These are phyloP conservation scores for Amiota mariae DNA, from an alignment of 2,888 invertebrate species.

Conservation along the genomic window DNA sequence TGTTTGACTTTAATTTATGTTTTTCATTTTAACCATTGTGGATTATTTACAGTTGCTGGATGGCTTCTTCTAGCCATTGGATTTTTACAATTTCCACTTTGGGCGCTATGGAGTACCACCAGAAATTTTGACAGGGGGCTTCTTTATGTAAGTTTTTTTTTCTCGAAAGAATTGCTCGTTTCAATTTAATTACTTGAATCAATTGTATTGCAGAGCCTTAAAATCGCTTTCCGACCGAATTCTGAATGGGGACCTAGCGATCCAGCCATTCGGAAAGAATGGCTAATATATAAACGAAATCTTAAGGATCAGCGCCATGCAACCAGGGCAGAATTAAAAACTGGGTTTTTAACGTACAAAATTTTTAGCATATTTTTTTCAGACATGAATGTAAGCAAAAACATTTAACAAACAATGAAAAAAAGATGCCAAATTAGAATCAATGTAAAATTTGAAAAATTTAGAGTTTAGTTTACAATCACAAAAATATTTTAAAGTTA, in stretches of 20 bases:
- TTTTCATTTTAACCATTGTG: slow-evolving; percentile 2
- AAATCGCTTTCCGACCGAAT: slow-evolving; percentile 39
- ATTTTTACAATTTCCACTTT: slow-evolving; percentile 36
- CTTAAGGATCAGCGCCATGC: slow-evolving; percentile 38
- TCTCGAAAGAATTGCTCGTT: too few relatives aligned
- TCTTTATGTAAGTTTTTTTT: slow-evolving; percentile 41
- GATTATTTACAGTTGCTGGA: slow-evolving; percentile 44
- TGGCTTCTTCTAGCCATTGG: slow-evolving; percentile 41
- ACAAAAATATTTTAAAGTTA: neutral
- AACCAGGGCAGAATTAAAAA: slow-evolving; percentile 20
- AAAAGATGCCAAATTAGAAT: neutral
- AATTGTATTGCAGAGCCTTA: slow-evolving; percentile 36
- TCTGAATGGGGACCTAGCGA: slow-evolving; percentile 52
- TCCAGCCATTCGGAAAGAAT: slow-evolving; percentile 42
- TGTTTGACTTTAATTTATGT: neutral
- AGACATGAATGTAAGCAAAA: slow-evolving; percentile 22
- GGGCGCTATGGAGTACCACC: slow-evolving; percentile 31
- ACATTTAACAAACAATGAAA: slow-evolving; percentile 14
- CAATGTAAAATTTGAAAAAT: neutral
- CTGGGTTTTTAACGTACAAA: slow-evolving; percentile 24
- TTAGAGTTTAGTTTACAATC: neutral
- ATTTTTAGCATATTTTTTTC: slow-evolving; percentile 27
- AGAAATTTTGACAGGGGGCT: slow-evolving; percentile 36
- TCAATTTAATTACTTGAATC: neutral
- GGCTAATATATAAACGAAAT: slow-evolving; percentile 46